Percentiles rank a stretch among this genome's conserved stretches.
Conservation (phyloP, 2,113 vertebrate species). For the Arizona elegans region DNA sequence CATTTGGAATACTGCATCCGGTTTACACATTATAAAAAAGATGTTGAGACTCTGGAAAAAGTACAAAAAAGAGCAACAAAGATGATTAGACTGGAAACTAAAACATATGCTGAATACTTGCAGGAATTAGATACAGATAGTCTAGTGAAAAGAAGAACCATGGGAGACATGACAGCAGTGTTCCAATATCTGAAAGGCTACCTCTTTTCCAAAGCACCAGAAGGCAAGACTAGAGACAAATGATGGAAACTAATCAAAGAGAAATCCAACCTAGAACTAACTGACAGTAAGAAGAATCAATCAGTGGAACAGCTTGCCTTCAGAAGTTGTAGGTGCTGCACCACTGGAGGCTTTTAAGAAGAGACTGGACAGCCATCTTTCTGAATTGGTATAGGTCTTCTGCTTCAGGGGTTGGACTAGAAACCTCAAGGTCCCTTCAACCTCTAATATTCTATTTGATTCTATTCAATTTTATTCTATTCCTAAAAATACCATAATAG, state of each 20-base stretch:
- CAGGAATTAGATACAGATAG: not conserved
- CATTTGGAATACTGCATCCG: not conserved
- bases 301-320: not conserved
- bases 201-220: not conserved
- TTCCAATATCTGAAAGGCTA: not conserved
- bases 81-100: not conserved
- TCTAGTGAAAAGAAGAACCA: not conserved
- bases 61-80: not conserved
- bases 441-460: not conserved
- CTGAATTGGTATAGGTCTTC: not conserved
- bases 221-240: not conserved
- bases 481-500: not conserved
- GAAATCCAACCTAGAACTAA: not conserved
- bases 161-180: not conserved
- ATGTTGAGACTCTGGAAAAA: not conserved
- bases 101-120: not conserved
- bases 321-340: not conserved
- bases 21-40: not conserved
- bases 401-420: not conserved
- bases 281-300: not conserved
- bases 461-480: too few species aligned
- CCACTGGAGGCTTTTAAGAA: not conserved
- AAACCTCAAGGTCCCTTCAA: not conserved
- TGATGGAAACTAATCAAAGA: not conserved
- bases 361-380: not conserved